Evolutionary conservation across 2,113 vertebrate species (phyloP).

Genomic region (Psammodynastes pulverulentus): DNA sequence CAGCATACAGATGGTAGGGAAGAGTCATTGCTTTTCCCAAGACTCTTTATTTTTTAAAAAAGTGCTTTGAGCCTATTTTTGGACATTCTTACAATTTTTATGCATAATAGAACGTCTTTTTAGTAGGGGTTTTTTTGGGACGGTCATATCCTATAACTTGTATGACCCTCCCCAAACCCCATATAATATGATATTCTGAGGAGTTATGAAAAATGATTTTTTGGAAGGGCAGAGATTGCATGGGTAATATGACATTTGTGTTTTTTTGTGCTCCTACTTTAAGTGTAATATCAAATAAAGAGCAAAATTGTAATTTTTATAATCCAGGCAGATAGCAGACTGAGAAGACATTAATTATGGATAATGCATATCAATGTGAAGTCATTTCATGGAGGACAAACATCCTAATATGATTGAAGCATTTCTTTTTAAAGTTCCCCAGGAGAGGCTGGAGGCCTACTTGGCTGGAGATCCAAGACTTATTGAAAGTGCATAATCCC

Average conservation of each 20-base stretch:
- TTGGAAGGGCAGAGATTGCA: background rate
- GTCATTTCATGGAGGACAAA: background rate
- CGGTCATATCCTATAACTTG: background rate
- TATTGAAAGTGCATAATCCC: background rate
- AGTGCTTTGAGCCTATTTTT: background rate
- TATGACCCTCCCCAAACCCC: background rate
- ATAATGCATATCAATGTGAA: background rate
- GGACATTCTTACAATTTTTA: background rate
- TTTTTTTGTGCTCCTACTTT: background rate
- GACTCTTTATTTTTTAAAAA: background rate
- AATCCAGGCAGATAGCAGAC: background rate
- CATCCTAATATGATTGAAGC: background rate
- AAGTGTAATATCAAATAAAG: background rate
- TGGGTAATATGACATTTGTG: background rate
- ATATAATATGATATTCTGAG: background rate
- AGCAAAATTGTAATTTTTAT: background rate
- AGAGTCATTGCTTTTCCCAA: background rate
- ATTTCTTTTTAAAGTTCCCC: background rate
- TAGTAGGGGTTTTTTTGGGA: background rate
- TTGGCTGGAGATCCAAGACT: conserved; percentile 14
- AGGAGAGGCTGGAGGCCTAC: background rate
- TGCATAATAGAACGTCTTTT: background rate
- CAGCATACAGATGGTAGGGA: background rate
- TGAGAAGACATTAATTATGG: background rate
- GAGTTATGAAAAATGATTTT: background rate